Base-by-base conservation (phyloP, 2,888 invertebrate genomes). In the Sericinus montela region DNA sequence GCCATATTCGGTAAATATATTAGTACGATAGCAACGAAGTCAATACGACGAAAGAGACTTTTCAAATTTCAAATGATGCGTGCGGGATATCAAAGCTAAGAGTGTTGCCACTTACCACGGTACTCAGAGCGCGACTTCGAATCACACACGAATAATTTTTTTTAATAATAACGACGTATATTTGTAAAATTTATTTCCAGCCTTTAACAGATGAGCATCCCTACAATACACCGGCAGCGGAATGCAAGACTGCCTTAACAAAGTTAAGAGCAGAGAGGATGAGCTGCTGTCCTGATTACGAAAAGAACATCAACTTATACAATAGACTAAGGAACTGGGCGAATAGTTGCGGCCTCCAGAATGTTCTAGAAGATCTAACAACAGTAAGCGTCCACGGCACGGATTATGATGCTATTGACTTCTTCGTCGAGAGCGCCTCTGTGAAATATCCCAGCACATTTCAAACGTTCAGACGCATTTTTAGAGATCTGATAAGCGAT, bases 171-270 rank as follows among this genome's bases (percentile, higher is more conserved):
- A n/a, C n/a, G n/a, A n/a, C n/a, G n/a, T n/a, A n/a, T n/a, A n/a
- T n/a, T n/a, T n/a, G n/a, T n/a, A n/a, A n/a, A n/a, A n/a, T n/a
- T n/a, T n/a, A n/a, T 4, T 39, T 39, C 1, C 45, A 45, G 45
- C 38, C 38, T n/a, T n/a, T 32, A 34, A 39, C 25, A 1, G 45
- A 45, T 11, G 23, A 39, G 1, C 45, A 45, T n/a, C 45, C 45
- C 1, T 32, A 32, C n/a, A 14, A 23, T n/a, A 19, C 19, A 2
- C 16, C 13, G 1, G 11, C 16, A 11, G 2, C 37, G 1, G 30
- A 30, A 6, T 45, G 45, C n/a, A 37, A 13, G 5, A 7, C 11
- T 6, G 9, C 37, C 1, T 13, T 30, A 7, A 13, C 16, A 6
- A 5, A 30, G 3, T 13, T 45, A 9, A 9, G 14, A 30, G 30